Base-by-base conservation (phyloP, 2,113 vertebrate genomes). In the Micromys minutus region DNA sequence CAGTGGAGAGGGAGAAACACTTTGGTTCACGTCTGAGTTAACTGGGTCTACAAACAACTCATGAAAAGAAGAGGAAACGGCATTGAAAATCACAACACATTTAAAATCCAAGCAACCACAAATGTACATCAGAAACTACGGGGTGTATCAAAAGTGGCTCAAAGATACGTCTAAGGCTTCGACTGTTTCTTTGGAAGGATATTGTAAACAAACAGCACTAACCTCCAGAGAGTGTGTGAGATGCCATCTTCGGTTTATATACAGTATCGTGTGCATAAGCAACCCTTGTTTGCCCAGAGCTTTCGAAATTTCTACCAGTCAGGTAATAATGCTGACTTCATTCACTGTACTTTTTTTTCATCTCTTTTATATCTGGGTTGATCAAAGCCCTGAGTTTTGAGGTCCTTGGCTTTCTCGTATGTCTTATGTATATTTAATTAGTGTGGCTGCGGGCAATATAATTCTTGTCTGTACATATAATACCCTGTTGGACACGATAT, bases 161-260 rank as follows among this genome's bases (percentile, higher is more conserved):
- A 84, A 59, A 74, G 22, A 45, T 50, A 57, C 31, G 74, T 80
- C 63, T 89, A 93, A 67, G 39, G 39, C 7, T 31, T 75, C 50
- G 91, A 71, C 39, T 90, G 29, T 65, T 93, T 79, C 81, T 91
- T 96, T 90, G 47, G 74, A 95, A 80, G 61, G 24, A 31, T 31
- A 90, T 52, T 93, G 39, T 93, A 84, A 94, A 80, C 87, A 3
- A 87, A 76, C 89, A 90, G 50, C 7, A 80, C 95, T 95, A 92
- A 59, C 39, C 87, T 91, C 31, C 87, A 93, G 77, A 91, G 86
- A 79, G 21, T 50, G 1, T 36, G 90, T 76, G 79, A 93, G 45
- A 47, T 26, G 59, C 76, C 45, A 74, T 61, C 55, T 52, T 75
- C 87, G 81, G 42, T 90, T 42, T 45, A 76, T 3, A 77, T 42